A percentile compares a stretch with the other conserved stretches of the same genome.
These are phyloP conservation scores for Peromyscus polionotus DNA, from an alignment of 2,113 vertebrate genomes.

Conservation along the genomic window DNA sequence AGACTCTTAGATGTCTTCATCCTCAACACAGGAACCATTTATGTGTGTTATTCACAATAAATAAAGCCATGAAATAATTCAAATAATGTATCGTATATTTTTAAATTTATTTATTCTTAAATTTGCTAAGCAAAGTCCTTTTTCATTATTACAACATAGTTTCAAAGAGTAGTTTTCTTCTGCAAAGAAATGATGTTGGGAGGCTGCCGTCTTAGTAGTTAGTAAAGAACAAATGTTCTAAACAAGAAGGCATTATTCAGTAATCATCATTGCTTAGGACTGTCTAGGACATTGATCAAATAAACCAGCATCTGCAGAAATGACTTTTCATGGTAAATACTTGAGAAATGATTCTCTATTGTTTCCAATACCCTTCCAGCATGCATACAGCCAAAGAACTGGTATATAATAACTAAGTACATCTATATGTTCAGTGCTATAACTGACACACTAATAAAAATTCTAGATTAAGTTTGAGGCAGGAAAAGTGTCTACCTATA, in stretches of 20 bases:
- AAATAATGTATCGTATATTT: not conserved
- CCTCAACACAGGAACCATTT: not conserved
- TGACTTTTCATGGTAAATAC: conserved; percentile 6
- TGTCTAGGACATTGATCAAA: not conserved
- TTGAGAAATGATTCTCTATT: not conserved
- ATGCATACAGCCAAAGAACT: not conserved
- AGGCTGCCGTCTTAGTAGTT: not conserved
- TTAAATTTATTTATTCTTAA: not conserved
- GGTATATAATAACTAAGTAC: not conserved
- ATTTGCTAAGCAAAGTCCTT: not conserved
- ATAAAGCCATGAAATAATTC: not conserved
- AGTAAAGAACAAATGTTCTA: not conserved
- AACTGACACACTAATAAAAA: conserved; percentile 66
- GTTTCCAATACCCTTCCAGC: not conserved
- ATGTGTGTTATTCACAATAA: not conserved
- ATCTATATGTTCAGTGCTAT: conserved; percentile 25
- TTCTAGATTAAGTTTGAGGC: conserved; percentile 58
- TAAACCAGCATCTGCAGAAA: not conserved
- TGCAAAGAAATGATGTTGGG: not conserved
- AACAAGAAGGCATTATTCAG: not conserved
- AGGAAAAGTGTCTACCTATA: conserved; percentile 12
- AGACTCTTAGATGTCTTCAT: not conserved
- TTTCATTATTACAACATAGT: not conserved
- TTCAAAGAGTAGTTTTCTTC: not conserved
- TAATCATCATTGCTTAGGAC: not conserved